Evolutionary conservation across 23 tunicate species (phyloP).

Genomic region (Phallusia fumigata): DNA sequence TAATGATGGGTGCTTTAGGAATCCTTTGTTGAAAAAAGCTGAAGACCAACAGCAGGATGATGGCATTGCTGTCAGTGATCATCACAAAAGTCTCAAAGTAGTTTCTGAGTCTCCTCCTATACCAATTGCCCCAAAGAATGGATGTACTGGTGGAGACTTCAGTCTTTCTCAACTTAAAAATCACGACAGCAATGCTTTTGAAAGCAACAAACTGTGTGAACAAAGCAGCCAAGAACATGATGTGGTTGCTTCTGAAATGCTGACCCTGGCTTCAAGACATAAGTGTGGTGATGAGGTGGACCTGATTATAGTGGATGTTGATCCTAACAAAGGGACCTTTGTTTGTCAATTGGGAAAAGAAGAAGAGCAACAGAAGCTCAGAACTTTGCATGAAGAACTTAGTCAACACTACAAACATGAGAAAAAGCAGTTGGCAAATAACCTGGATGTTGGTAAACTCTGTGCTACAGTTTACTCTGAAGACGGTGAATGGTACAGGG

Average conservation of each 20-base stretch:
- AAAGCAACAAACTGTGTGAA: background rate
- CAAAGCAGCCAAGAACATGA: background rate
- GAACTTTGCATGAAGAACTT: background rate
- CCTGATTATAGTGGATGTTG: background rate
- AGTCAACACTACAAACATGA: background rate
- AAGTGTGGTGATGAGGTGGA: background rate
- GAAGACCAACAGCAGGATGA: background rate
- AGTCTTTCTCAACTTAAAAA: background rate
- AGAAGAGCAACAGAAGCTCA: background rate
- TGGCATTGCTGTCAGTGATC: background rate
- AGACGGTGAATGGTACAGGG: conserved; percentile 13
- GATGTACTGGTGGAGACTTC: background rate
- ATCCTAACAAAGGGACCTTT: background rate
- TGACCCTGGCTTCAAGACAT: background rate
- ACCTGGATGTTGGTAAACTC: background rate
- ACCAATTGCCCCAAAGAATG: background rate
- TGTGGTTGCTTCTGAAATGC: background rate
- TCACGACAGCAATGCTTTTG: background rate
- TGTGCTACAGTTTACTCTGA: conserved; percentile 14
- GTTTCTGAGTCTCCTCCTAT: background rate
- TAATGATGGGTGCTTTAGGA: background rate
- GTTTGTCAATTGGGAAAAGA: background rate
- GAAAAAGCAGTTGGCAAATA: background rate
- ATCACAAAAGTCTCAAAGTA: too few relatives aligned
- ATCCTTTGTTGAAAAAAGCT: background rate